phyloP scores from a whole-genome alignment of 2,888 invertebrate species.

The Ecliptopera silaceata region DNA sequence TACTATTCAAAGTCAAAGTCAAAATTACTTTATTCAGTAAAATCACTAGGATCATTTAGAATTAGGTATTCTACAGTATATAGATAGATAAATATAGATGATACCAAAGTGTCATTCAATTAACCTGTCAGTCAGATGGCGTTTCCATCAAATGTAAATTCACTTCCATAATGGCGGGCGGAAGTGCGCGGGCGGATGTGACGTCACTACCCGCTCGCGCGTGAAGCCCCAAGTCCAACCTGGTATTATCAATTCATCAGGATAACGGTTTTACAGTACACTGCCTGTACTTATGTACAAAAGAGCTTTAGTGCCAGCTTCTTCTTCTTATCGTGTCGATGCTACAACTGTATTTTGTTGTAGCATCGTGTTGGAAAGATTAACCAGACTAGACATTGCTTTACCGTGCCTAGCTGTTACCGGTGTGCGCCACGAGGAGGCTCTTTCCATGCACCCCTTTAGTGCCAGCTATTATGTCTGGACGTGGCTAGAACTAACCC shows the following conservation, averaged over 20 bases:
- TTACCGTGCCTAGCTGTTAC: too few species aligned
- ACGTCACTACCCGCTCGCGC: slow-evolving; percentile 57
- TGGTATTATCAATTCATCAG: slow-evolving; percentile 51
- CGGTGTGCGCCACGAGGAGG: too few species aligned
- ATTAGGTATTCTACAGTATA: not conserved
- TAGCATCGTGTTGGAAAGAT: too few species aligned
- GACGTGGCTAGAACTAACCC: too few species aligned
- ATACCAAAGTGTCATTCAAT: not conserved
- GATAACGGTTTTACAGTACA: slow-evolving; percentile 20
- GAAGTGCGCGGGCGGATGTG: slow-evolving; percentile 51
- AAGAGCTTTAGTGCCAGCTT: not conserved
- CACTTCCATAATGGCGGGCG: slow-evolving; percentile 37
- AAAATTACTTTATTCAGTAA: too few species aligned
- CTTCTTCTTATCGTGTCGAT: too few species aligned
- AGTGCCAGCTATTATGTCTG: too few species aligned
- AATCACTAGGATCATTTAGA: too few species aligned
- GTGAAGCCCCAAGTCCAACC: slow-evolving; percentile 52
- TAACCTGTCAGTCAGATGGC: slow-evolving; percentile 1
- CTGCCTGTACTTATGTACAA: not conserved
- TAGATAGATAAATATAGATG: not conserved
- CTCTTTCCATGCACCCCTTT: too few species aligned
- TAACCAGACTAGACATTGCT: too few species aligned
- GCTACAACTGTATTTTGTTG: too few species aligned
- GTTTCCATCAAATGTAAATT: slow-evolving; percentile 22
- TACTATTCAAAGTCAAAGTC: too few species aligned